Percentiles rank a stretch among this genome's conserved stretches.
Evolutionary conservation across 2,113 vertebrate genomes (phyloP).

Genomic region (Tympanuchus pallidicinctus): DNA sequence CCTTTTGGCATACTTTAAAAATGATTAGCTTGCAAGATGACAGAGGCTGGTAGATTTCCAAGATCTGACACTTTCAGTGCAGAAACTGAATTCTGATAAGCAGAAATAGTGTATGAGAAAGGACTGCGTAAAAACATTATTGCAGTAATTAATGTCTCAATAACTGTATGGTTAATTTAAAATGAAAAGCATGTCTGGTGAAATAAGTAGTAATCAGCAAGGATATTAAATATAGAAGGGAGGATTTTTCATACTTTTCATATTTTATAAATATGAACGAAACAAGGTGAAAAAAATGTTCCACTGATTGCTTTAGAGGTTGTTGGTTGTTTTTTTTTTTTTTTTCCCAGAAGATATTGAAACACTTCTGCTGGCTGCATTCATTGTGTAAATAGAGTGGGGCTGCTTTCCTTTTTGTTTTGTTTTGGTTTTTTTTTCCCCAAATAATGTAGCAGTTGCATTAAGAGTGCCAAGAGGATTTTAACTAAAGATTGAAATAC

Average conservation of each 20-base stretch:
- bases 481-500: not conserved
- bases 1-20: not conserved
- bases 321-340: not conserved
- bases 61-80: not conserved
- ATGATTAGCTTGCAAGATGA: not conserved
- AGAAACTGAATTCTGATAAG: not conserved
- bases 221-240: not conserved
- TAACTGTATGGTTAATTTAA: not conserved
- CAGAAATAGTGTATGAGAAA: not conserved
- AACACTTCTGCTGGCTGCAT: not conserved
- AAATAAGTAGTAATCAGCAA: not conserved
- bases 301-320: not conserved
- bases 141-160: not conserved
- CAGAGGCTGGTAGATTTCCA: not conserved
- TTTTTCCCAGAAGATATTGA: not conserved
- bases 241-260: not conserved
- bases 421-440: not conserved
- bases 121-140: slow-evolving; percentile 17
- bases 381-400: not conserved
- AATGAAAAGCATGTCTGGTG: not conserved
- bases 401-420: not conserved
- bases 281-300: not conserved
- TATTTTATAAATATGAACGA: not conserved
- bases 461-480: not conserved
- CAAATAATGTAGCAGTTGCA: not conserved